phyloP scores from a whole-genome alignment of 2,888 invertebrate species.

The Meiosimyza decipiens region DNA sequence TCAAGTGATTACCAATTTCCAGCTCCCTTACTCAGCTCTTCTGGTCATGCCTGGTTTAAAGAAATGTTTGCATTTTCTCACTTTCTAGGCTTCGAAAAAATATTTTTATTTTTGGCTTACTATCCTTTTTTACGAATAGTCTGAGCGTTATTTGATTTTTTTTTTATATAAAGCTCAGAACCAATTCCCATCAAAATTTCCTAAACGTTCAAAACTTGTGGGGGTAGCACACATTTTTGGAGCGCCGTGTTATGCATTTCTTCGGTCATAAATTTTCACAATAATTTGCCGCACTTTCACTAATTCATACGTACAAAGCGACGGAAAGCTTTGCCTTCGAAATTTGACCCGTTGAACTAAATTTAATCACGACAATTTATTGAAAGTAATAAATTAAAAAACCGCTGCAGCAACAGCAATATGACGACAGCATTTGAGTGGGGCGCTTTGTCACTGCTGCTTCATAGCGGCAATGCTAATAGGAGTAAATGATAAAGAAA shows the following conservation, averaged over 20 bases:
- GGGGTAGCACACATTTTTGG: too few species aligned
- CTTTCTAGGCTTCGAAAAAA: too few species aligned
- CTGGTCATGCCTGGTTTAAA: too few species aligned
- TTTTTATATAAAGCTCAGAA: too few species aligned
- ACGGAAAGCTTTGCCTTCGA: neutral
- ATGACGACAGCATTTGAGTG: neutral
- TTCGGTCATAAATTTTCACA: neutral
- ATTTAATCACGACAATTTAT: conserved; percentile 20
- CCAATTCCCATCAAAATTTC: too few species aligned
- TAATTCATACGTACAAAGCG: neutral
- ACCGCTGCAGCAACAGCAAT: neutral
- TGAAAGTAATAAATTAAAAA: conserved; percentile 10
- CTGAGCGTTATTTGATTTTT: too few species aligned
- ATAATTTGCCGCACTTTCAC: conserved; percentile 1
- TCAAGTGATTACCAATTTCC: too few species aligned
- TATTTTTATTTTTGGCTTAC: too few species aligned
- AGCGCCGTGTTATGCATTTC: neutral
- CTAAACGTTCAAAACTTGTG: too few species aligned
- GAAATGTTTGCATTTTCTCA: too few species aligned
- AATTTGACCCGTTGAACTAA: conserved; percentile 20
- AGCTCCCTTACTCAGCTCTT: too few species aligned
- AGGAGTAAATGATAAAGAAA: neutral
- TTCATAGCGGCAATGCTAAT: neutral
- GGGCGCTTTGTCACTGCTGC: conserved; percentile 3
- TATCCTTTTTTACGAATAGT: too few species aligned